These are phyloP conservation scores for Rhinogobio ventralis DNA, from an alignment of 2,797 vertebrate species.

Conservation along the genomic window DNA sequence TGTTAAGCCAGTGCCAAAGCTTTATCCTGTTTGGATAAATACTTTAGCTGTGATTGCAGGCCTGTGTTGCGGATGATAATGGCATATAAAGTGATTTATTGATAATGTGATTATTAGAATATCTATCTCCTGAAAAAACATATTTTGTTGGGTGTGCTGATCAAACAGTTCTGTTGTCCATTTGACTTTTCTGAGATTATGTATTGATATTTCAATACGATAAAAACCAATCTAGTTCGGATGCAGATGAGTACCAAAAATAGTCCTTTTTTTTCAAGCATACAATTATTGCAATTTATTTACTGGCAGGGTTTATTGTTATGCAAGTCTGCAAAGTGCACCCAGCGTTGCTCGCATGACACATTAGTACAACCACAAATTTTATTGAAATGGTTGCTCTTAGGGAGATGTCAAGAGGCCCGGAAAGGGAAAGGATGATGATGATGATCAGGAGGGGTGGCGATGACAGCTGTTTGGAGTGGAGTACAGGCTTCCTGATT, in stretches of 20 bases:
- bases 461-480: conserved; percentile 33
- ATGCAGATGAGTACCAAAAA: background rate
- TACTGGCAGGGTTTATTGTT: conserved; percentile 1
- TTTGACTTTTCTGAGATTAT: conserved; percentile 10
- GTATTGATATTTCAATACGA: background rate
- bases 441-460: conserved; percentile 3
- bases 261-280: background rate
- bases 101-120: background rate
- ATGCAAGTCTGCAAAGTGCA: conserved; percentile 18
- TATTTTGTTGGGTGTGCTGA: background rate
- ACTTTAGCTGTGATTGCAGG: conserved; percentile 20
- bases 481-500: conserved; percentile 46
- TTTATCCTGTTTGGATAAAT: conserved; percentile 27
- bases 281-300: background rate
- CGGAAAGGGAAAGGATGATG: conserved; percentile 21
- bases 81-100: conserved; percentile 12
- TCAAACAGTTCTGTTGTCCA: background rate
- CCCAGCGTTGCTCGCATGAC: background rate
- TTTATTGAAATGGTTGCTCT: conserved; percentile 23
- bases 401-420: conserved; percentile 17
- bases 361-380: conserved; percentile 22
- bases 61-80: conserved; percentile 28
- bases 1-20: conserved; percentile 20
- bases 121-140: background rate
- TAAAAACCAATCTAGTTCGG: background rate